Conservation (phyloP, 2,888 invertebrate genomes). For the Quadroppia sp. region DNA sequence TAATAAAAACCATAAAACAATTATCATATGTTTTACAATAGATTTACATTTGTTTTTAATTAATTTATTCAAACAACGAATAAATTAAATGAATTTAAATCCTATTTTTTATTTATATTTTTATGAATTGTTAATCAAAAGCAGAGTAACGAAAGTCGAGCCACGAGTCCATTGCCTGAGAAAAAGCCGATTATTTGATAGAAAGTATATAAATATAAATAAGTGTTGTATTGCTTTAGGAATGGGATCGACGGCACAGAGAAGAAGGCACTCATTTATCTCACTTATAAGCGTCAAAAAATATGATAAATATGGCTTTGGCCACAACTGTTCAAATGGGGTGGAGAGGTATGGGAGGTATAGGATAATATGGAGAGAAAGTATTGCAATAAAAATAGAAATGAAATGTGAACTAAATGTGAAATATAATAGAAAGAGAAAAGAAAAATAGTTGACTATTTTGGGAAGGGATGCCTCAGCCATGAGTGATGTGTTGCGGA, state of each 20-base stretch:
- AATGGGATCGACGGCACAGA: neutral
- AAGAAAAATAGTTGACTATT: slow-evolving; percentile 15
- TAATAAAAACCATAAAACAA: too few relatives aligned
- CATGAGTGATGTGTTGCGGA: slow-evolving; percentile 6
- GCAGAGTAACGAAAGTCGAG: neutral
- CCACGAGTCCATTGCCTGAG: neutral
- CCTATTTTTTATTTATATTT: too few relatives aligned
- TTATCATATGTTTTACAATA: too few relatives aligned
- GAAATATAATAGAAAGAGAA: slow-evolving; percentile 5
- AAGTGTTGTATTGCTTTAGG: too few relatives aligned
- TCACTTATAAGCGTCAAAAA: slow-evolving; percentile 33
- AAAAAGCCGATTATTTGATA: neutral
- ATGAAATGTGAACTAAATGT: neutral
- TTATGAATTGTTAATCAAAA: too few relatives aligned
- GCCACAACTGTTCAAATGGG: neutral
- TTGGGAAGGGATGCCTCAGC: neutral
- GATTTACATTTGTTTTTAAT: too few relatives aligned
- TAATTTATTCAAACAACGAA: too few relatives aligned
- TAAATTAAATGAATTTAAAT: too few relatives aligned
- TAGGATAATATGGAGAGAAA: neutral
- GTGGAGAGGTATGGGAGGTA: neutral
- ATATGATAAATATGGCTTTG: slow-evolving; percentile 21
- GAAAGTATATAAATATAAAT: neutral
- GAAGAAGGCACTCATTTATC: slow-evolving; percentile 27
- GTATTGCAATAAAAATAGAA: slow-evolving; percentile 12